Evolutionary conservation across 2,888 invertebrate species (phyloP), one percentile per base, ranked within the genome.

Genomic region (Tipula lateralis): DNA sequence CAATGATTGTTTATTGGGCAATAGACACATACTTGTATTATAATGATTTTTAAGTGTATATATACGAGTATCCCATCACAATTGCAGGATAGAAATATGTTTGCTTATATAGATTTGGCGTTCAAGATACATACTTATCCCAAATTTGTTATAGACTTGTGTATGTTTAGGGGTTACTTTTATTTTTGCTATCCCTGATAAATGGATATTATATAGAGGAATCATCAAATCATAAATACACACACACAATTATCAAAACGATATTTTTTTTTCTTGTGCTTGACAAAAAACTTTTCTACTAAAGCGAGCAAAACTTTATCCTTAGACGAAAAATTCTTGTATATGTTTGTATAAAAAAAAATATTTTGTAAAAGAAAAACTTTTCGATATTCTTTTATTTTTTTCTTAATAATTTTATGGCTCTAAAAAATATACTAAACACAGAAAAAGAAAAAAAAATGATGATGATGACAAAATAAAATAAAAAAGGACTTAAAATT

Each of bases 401-500:
- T 50, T 66, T 66, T 66, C 66, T 66, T 66, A 66, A 66, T 66
- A 66, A 24, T 66, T 66, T 66, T 66, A 66, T 66, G 66, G 66
- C 66, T 66, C 66, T 66, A 66, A 66, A 66, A 66, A 66, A 66
- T 24, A 66, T 66, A 66, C 66, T 66, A 66, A 24, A 66, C 66
- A 66, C 7, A 66, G 16, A 4, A 44, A 66, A 66, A 66, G 24
- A 50, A 4, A 44, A 66, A 66, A 66, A 66, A 24, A 66, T 66
- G 66, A 66, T 66, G 66, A 66, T 66, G 66, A 66, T 66, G 66
- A 66, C 66, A 66, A 66, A 66, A 66, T 66, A 66, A 66, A 66
- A 66, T 66, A 66, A 66, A 66, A 66, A 66, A 66, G 66, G 66
- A 66, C 66, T 66, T 66, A 66, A 66, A 66, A 66, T 24, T 66